Evolutionary conservation across 2,888 invertebrate species (phyloP).

Genomic region (Idaea dimidiata): DNA sequence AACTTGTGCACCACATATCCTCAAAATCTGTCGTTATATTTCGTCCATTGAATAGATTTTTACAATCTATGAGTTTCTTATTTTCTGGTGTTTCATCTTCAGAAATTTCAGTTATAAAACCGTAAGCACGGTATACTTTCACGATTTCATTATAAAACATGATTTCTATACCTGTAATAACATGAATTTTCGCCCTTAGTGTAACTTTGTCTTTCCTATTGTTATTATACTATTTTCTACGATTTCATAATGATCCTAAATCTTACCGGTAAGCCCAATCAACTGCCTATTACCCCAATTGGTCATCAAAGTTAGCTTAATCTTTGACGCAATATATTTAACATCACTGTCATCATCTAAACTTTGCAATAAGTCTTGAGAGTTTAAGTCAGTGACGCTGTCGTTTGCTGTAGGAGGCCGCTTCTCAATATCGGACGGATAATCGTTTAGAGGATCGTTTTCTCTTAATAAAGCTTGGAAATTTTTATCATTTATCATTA

Average conservation of each 20-base stretch:
- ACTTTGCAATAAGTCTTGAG: conserved; percentile 39
- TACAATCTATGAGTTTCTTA: conserved; percentile 55
- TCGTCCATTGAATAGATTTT: conserved; percentile 83
- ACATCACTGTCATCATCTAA: conserved; percentile 44
- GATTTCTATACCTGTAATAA: conserved; percentile 73
- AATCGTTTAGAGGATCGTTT: conserved; percentile 54
- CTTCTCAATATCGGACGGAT: conserved; percentile 53
- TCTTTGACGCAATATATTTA: conserved; percentile 61
- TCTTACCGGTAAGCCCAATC: conserved; percentile 81
- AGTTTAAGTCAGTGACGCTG: conserved; percentile 47
- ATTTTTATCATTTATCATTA: conserved; percentile 63
- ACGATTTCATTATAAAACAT: conserved; percentile 54
- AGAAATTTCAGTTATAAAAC: conserved; percentile 51
- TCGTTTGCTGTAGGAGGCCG: conserved; percentile 83
- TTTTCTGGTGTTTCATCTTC: conserved; percentile 45
- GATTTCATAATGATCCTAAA: not conserved
- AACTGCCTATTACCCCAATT: conserved; percentile 83
- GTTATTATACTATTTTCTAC: not conserved
- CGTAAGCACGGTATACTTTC: conserved; percentile 54
- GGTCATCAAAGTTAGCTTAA: conserved; percentile 80
- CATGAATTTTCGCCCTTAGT: not conserved
- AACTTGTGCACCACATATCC: conserved; percentile 84
- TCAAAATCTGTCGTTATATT: conserved; percentile 84
- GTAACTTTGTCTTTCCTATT: not conserved
- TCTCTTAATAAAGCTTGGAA: conserved; percentile 66